Conservation (phyloP, 2,113 vertebrate species). For the Neofelis nebulosa region DNA sequence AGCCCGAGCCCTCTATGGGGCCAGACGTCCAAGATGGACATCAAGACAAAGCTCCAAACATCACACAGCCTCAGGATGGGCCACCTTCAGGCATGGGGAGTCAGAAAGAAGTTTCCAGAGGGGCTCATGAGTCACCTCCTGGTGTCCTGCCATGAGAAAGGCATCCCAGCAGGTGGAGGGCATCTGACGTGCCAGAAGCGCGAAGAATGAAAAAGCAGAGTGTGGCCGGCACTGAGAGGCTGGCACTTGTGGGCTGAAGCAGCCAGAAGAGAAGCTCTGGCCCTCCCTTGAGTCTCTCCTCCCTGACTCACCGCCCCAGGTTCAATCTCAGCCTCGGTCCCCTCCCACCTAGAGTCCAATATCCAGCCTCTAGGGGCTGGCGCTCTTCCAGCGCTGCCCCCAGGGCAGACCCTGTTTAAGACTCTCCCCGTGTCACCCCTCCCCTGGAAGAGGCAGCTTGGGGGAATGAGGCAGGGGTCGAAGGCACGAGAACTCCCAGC, state of each 20-base stretch:
- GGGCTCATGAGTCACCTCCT: neutral
- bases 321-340: neutral
- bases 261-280: neutral
- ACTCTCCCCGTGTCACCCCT: neutral
- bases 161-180: rapidly evolving
- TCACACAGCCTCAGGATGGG: neutral
- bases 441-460: neutral
- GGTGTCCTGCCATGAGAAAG: neutral
- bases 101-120: neutral
- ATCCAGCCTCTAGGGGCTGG: neutral
- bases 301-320: neutral
- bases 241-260: no score
- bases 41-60: neutral
- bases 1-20: no score
- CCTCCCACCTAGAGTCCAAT: neutral
- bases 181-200: neutral
- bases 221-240: neutral
- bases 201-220: neutral
- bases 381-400: neutral
- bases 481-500: neutral
- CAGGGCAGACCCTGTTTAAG: neutral
- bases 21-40: neutral
- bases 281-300: neutral
- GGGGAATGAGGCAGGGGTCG: neutral
- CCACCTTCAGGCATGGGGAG: neutral